Percentiles rank a stretch among this genome's conserved stretches.
These are phyloP conservation scores for Regulus satrapa DNA, from an alignment of 2,113 vertebrate species.

Conservation along the genomic window DNA sequence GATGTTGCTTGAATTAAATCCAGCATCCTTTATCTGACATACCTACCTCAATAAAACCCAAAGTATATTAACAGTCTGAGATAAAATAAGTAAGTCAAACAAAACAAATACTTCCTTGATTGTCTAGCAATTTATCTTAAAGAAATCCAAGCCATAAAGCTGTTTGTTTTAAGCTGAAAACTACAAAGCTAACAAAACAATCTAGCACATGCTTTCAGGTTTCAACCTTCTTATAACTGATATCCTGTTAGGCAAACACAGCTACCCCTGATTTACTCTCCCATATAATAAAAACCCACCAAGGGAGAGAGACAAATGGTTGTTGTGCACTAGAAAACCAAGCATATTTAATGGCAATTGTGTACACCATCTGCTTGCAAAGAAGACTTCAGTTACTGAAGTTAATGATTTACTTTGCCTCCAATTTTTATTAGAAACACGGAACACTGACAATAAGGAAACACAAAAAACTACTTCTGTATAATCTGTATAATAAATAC, in stretches of 20 bases:
- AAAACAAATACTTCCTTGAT: neutral
- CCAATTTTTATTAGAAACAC: neutral
- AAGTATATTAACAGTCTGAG: neutral
- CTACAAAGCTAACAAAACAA: neutral
- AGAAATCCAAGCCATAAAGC: neutral
- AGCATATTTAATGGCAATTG: neutral
- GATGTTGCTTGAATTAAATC: neutral
- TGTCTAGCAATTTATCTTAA: neutral
- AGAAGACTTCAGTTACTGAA: neutral
- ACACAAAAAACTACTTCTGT: neutral
- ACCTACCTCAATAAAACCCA: neutral
- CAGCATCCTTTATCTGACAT: neutral
- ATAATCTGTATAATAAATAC: neutral
- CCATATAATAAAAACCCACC: neutral
- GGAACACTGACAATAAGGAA: neutral
- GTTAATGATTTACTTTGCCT: conserved; percentile 43
- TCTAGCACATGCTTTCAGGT: neutral
- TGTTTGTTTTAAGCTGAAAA: neutral
- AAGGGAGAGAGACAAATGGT: neutral
- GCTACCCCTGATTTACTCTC: neutral
- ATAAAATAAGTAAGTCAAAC: neutral
- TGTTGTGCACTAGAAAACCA: neutral
- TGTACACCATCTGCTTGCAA: neutral
- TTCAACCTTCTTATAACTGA: neutral
- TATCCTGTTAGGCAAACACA: neutral